Evolutionary conservation across 2,113 vertebrate genomes (phyloP), one percentile per base, ranked within the genome.

Genomic region (Todiramphus saurophagus): DNA sequence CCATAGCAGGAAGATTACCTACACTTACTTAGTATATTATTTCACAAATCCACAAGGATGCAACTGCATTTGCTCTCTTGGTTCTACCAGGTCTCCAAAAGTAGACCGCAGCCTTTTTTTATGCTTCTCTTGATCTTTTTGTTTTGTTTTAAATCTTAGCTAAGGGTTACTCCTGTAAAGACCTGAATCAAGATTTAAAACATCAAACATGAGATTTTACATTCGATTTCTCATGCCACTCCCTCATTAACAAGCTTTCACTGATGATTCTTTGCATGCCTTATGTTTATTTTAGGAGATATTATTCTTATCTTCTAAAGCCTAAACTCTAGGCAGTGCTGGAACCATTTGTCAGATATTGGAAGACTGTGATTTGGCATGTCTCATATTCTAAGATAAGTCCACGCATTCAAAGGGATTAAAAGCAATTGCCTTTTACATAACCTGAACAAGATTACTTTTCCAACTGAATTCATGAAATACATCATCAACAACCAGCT

Each of bases 291-390:
- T 94, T 94, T 79, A 91, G 43, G 84, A 93, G 21, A 85, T 69
- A 85, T 56, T 95, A 94, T 94, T 87, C 77, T 91, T 91, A 68
- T 89, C 77, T 84, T 85, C 59, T 58, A 66, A 94, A 94, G 75
- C 17, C 53, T 86, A 88, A 93, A 92, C 69, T 91, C 74, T 39
- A 84, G 87, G 75, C 48, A 83, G 48, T 41, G 53, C 66, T 84
- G 70, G 62, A 96, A 93, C 23, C 53, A 68, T 48, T 78, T 89
- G 74, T 93, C 78, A 91, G 58, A 79, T 94, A 94, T 6, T 62
- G 69, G 69, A 94, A 91, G 51, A 60, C 80, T 94, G 14, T 82
- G 63, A 90, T 75, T 84, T 89, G 77, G 62, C 66, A 91, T 33
- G 50, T 64, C 64, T 74, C 51, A 20, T 72, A 67, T 76, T 94